Percentiles rank a stretch among this genome's conserved stretches.
Evolutionary conservation across 2,888 invertebrate genomes (phyloP).

Genomic region (Eristalis pertinax): DNA sequence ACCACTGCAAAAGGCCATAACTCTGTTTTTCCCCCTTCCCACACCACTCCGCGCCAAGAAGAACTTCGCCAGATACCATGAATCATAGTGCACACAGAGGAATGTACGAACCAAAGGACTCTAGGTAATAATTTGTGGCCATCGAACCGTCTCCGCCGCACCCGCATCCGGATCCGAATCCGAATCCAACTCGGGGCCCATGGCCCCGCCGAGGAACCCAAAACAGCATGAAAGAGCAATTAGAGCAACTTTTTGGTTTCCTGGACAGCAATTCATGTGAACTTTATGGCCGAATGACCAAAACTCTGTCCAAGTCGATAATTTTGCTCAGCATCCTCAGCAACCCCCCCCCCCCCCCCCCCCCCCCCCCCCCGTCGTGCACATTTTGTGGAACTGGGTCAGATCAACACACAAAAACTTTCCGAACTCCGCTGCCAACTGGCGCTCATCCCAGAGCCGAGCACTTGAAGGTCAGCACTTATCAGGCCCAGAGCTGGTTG

Average conservation of each 20-base stretch:
- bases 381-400: constrained; percentile 33
- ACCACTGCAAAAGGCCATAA: neutral
- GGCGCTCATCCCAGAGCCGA: constrained; percentile 33
- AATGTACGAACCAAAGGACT: neutral
- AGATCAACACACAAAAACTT: constrained; percentile 4
- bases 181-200: neutral
- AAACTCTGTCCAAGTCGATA: constrained; percentile 45
- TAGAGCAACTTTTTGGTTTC: constrained; percentile 28
- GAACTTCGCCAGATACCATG: neutral
- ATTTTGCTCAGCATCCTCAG: constrained; percentile 45
- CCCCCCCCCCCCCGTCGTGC: neutral
- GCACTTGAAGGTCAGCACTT: constrained; percentile 57
- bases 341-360: neutral
- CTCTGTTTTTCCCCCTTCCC: neutral
- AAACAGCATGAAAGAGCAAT: constrained; percentile 52
- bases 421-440: constrained; percentile 36
- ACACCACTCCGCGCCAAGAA: neutral
- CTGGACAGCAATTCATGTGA: constrained; percentile 43
- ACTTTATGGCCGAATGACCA: constrained; percentile 49
- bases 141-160: neutral
- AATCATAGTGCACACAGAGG: neutral
- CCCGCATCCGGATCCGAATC: neutral
- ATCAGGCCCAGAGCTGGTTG: neutral
- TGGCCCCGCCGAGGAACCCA: neutral
- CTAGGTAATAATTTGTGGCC: constrained; percentile 29